These are phyloP conservation scores for Tribolium castaneum DNA, from an alignment of 1,140 invertebrate species.

Conservation along the genomic window DNA sequence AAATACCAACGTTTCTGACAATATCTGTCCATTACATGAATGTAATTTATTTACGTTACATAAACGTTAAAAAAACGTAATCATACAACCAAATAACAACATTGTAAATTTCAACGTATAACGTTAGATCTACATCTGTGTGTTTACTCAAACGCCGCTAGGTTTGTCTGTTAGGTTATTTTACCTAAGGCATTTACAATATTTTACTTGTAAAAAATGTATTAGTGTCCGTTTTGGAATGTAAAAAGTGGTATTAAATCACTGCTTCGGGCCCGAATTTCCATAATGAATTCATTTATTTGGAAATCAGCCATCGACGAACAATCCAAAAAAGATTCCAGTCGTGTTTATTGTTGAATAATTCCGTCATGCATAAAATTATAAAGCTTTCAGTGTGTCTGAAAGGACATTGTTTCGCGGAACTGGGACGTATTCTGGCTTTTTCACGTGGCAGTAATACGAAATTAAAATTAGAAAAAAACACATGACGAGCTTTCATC, in stretches of 20 bases:
- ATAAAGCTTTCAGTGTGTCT: slow-evolving; percentile 16
- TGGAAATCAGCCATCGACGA: slow-evolving; percentile 12
- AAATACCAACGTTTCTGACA: too few species aligned
- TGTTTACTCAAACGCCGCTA: too few species aligned
- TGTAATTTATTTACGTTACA: too few species aligned
- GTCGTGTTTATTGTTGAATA: slow-evolving; percentile 15
- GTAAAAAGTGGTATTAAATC: not conserved
- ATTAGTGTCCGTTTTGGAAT: not conserved
- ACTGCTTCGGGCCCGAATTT: not conserved
- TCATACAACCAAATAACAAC: too few species aligned
- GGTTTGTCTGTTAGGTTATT: too few species aligned
- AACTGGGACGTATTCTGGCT: not conserved
- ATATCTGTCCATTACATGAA: too few species aligned
- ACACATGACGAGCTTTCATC: not conserved
- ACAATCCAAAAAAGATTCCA: not conserved
- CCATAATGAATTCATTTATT: slow-evolving; percentile 19
- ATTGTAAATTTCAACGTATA: too few species aligned
- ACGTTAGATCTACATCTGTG: too few species aligned
- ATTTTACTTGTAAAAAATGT: too few species aligned
- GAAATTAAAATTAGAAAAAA: slow-evolving; percentile 25
- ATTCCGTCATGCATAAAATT: slow-evolving; percentile 25
- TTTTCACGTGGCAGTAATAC: slow-evolving; percentile 13
- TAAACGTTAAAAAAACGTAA: too few species aligned
- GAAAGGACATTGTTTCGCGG: slow-evolving; percentile 22
- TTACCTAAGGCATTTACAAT: too few species aligned